phyloP scores from a whole-genome alignment of 37 sponge, comb jelly and placozoan genomes.

The Oopsacas minuta region DNA sequence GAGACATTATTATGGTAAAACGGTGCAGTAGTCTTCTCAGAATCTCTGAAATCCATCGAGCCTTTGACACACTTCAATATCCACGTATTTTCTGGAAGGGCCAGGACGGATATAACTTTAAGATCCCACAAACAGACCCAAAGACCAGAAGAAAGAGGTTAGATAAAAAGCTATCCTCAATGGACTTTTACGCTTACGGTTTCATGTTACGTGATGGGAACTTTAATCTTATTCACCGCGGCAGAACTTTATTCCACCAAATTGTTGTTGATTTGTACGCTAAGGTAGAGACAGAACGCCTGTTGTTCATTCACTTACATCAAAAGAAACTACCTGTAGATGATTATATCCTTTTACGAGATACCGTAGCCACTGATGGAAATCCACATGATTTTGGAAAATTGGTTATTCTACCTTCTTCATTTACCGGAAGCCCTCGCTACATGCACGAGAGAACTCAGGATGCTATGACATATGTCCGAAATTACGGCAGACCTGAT shows the following conservation, averaged over 20 bases:
- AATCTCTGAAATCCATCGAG: conserved; percentile 26
- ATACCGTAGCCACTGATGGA: too few species aligned
- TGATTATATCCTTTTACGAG: too few species aligned
- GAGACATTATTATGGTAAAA: conserved; percentile 23
- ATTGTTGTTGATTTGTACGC: conserved; percentile 37
- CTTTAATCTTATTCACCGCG: conserved; percentile 16
- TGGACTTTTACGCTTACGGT: conserved; percentile 29
- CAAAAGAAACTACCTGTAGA: too few species aligned
- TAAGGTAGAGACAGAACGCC: conserved; percentile 45
- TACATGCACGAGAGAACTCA: too few species aligned
- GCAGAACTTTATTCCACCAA: conserved; percentile 36
- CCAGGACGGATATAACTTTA: conserved; percentile 25
- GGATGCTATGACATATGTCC: too few species aligned
- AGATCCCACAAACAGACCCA: neutral
- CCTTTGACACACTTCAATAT: conserved; percentile 26
- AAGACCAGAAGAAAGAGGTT: neutral
- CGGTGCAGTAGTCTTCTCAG: conserved; percentile 8
- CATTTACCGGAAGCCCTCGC: too few species aligned
- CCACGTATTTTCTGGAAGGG: conserved; percentile 23
- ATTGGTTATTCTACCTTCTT: too few species aligned
- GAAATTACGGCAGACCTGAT: too few species aligned
- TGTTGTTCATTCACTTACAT: too few species aligned
- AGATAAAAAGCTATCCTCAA: conserved; percentile 31
- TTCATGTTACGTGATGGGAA: conserved; percentile 28
- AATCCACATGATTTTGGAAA: too few species aligned